These are phyloP conservation scores for Corythoichthys intestinalis DNA, from an alignment of 2,113 vertebrate genomes.

Conservation along the genomic window DNA sequence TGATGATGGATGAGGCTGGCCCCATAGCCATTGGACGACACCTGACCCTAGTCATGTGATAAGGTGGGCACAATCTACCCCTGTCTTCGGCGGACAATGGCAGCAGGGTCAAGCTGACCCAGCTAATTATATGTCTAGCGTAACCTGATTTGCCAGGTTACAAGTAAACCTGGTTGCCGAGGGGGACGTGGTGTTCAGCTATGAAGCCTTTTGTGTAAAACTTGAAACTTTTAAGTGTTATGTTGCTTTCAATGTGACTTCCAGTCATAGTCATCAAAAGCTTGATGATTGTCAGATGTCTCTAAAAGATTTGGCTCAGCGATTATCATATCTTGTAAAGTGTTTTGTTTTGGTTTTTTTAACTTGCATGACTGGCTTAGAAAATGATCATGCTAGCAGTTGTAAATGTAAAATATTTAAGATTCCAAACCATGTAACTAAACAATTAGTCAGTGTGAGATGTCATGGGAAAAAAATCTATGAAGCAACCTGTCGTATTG, in stretches of 20 bases:
- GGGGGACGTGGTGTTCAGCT: constrained; percentile 65
- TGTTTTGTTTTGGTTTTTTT: no score
- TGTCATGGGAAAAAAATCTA: no score
- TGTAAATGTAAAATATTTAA: no score
- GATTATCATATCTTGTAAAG: no score
- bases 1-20: constrained; percentile 76
- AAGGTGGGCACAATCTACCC: constrained; percentile 73
- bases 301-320: no score
- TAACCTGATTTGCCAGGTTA: constrained; percentile 64
- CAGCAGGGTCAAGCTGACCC: constrained; percentile 62
- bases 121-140: constrained; percentile 70
- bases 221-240: constrained; percentile 53
- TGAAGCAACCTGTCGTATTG: no score
- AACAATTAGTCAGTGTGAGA: no score
- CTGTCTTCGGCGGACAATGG: constrained; percentile 76
- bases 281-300: no score
- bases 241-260: not conserved
- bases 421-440: no score
- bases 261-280: no score
- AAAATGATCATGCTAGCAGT: no score
- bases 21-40: constrained; percentile 63
- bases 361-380: no score
- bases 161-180: constrained; percentile 61
- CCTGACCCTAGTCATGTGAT: constrained; percentile 79
- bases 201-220: constrained; percentile 55